Percentiles rank a stretch among this genome's conserved stretches.
Conservation (phyloP, 2,888 invertebrate species). For the Malthinus flaveolus region DNA sequence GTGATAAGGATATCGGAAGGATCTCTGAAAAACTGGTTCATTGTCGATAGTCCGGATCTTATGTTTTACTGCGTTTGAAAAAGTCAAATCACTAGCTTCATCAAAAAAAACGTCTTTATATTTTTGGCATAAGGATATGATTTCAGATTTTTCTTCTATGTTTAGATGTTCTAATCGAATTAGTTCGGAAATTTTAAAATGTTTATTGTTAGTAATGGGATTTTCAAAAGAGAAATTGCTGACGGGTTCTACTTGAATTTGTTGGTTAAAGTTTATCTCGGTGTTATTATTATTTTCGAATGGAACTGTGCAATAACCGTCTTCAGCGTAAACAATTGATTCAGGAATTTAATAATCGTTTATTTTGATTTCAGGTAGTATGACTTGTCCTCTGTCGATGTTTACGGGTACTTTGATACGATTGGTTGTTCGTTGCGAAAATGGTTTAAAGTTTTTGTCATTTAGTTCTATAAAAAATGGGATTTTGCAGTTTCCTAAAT, state of each 20-base stretch:
- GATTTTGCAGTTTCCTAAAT: neutral
- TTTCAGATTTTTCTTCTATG: neutral
- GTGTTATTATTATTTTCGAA: too few relatives aligned
- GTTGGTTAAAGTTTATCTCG: too few relatives aligned
- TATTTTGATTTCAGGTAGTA: constrained; percentile 1
- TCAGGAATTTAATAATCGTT: neutral
- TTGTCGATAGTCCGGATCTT: neutral
- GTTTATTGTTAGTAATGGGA: neutral
- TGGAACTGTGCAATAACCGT: neutral
- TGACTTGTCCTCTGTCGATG: neutral
- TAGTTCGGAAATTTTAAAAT: neutral
- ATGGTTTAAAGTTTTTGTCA: neutral
- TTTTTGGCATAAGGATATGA: neutral
- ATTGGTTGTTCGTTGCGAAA: neutral
- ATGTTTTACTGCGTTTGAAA: neutral
- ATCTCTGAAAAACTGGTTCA: neutral
- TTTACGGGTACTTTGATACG: neutral
- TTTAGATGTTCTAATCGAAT: neutral
- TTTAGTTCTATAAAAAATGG: constrained; percentile 2
- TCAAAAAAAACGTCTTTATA: neutral
- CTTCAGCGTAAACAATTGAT: neutral
- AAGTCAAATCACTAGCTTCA: neutral
- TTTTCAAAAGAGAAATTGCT: too few relatives aligned
- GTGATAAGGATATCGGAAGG: neutral
- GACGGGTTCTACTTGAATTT: too few relatives aligned